These are phyloP conservation scores for Cyprinodon variegatus DNA, from an alignment of 2,113 vertebrate species.

Conservation along the genomic window DNA sequence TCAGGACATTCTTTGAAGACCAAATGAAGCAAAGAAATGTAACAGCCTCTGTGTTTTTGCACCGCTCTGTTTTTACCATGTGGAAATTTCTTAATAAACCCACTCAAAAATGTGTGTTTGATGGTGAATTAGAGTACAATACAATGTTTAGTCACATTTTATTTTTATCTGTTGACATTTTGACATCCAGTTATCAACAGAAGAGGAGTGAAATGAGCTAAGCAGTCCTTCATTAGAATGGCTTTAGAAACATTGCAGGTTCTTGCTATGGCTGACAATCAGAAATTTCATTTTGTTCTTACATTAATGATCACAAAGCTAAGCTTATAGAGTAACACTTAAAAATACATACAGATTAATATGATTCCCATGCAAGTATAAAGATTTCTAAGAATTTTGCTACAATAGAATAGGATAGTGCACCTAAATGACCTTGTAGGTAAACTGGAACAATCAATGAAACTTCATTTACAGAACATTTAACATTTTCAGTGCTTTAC, in stretches of 20 bases:
- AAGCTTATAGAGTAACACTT: slow-evolving; percentile 2
- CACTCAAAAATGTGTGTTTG: slow-evolving; percentile 14
- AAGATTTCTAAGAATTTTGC: slow-evolving; percentile 2
- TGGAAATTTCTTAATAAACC: slow-evolving; percentile 72
- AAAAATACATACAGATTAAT: slow-evolving; percentile 13
- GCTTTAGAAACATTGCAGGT: slow-evolving; percentile 8
- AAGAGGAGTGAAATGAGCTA: slow-evolving; percentile 3
- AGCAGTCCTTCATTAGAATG: slow-evolving; percentile 2
- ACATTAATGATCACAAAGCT: slow-evolving; percentile 8
- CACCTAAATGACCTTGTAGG: neutral
- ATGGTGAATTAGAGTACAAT: slow-evolving; percentile 1
- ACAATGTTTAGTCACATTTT: neutral
- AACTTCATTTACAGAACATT: slow-evolving; percentile 25
- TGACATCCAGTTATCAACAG: neutral
- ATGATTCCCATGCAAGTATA: slow-evolving; percentile 26
- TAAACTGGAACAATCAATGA: slow-evolving; percentile 10
- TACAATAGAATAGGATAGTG: neutral
- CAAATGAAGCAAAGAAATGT: slow-evolving; percentile 30
- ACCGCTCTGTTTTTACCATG: slow-evolving; percentile 47
- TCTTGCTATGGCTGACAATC: neutral
- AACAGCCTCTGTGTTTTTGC: slow-evolving; percentile 26
- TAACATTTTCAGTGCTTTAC: neutral
- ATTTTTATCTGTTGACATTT: slow-evolving; percentile 12
- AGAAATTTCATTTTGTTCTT: slow-evolving; percentile 5
- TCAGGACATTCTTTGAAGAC: slow-evolving; percentile 2